These are phyloP conservation scores for Drosophila acutilabella DNA, from an alignment of 2,888 invertebrate genomes.

Conservation along the genomic window DNA sequence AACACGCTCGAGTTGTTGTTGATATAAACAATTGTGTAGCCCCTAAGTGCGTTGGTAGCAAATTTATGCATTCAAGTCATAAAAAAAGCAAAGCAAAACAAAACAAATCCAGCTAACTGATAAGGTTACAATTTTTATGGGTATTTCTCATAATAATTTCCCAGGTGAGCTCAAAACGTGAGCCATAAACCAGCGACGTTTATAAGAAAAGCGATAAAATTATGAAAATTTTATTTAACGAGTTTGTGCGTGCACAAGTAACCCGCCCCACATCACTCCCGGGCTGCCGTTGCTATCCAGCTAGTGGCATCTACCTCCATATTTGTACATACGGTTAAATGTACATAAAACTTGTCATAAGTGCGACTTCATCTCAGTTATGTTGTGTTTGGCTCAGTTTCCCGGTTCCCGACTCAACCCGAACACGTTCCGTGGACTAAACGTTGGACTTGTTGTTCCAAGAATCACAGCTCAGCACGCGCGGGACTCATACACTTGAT, in stretches of 20 bases:
- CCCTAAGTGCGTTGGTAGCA: conserved; percentile 28
- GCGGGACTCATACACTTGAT: conserved; percentile 49
- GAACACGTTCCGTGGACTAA: conserved; percentile 67
- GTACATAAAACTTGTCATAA: conserved; percentile 73
- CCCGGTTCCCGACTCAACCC: conserved; percentile 31
- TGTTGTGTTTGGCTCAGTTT: conserved; percentile 16
- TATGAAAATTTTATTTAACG: conserved; percentile 73
- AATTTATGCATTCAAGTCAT: conserved; percentile 80
- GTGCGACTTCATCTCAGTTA: conserved; percentile 38
- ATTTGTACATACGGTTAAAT: conserved; percentile 58
- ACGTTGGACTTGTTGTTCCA: conserved; percentile 67
- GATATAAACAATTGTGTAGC: not conserved
- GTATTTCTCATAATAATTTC: conserved; percentile 74
- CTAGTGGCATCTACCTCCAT: conserved; percentile 14
- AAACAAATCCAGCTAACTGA: conserved; percentile 54
- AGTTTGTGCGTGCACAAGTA: conserved; percentile 41
- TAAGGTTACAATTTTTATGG: conserved; percentile 63
- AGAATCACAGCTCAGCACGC: conserved; percentile 74
- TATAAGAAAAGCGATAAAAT: conserved; percentile 81
- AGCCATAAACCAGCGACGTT: conserved; percentile 54
- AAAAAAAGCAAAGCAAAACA: conserved; percentile 51
- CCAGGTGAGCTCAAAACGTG: conserved; percentile 60
- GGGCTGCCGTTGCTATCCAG: not conserved
- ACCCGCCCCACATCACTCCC: not conserved
- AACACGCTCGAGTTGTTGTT: conserved; percentile 46